Evolutionary conservation across 2,888 invertebrate genomes (phyloP), one percentile per base, ranked within the genome.

Genomic region (Erebia aethiops): DNA sequence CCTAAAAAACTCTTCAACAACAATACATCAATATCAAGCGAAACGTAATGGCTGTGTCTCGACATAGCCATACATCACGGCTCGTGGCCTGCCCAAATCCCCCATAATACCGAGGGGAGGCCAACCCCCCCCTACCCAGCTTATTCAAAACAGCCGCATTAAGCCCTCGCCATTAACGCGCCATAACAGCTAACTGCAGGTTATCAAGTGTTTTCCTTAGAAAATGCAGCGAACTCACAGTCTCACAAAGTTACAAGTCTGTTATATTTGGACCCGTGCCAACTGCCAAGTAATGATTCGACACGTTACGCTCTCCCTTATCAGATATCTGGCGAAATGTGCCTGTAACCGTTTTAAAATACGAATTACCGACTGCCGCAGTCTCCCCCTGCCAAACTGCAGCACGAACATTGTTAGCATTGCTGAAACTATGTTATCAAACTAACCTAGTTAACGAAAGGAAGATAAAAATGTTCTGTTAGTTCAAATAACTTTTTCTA

Each of bases 71-170:
- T 88, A 81, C 75, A 84, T 87, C 84, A 86, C 79, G 43, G 43
- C 56, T 57, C 79, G 76, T 76, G 79, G 78, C 79, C 82, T 81
- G 83, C 78, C 82, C 78, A 77, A 82, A 80, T 81, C 81, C 80
- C 81, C 79, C 78, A 77, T 74, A 71, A 63, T 70, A 63, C 71
- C 74, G 75, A 75, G 77, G 78, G 79, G 77, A 63, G 71, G 69
- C 76, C 76, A 72, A 80, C 80, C 78, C 81, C 77, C 26, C 35
- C 35, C 26, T 35, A 35, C 35, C 80, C 75, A 78, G 81, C 82
- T 84, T 85, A 89, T 88, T 87, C 85, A 85, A 85, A 88, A 84
- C 83, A 84, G 82, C 78, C 77, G 77, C 84, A 84, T 86, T 87
- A 88, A 86, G 79, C 82, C 79, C 79, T 84, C 70, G 74, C 82